Evolutionary conservation across 2,797 vertebrate species (phyloP).

Genomic region (Pangasius krempfi): DNA sequence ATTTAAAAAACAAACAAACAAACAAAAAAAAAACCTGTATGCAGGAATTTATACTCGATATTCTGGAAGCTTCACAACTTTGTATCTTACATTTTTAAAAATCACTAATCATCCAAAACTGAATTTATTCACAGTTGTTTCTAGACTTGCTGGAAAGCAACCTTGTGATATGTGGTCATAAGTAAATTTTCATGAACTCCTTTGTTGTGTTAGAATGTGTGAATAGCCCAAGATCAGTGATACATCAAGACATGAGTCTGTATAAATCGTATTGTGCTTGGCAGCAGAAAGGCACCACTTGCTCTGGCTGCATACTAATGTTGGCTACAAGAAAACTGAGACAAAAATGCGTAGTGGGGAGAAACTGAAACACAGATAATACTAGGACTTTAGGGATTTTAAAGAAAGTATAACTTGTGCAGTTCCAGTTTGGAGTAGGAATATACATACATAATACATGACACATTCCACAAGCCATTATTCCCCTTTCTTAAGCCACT

Average conservation of each 20-base stretch:
- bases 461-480: neutral
- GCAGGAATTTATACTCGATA: neutral
- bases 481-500: neutral
- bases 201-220: neutral
- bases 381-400: neutral
- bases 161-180: neutral
- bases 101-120: neutral
- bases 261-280: conserved; percentile 24
- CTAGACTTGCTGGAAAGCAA: neutral
- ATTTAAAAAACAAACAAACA: neutral
- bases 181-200: neutral
- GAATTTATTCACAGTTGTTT: neutral
- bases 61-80: neutral
- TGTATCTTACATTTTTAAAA: neutral
- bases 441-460: neutral
- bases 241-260: neutral
- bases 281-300: neutral
- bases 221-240: neutral
- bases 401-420: neutral
- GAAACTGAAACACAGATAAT: neutral
- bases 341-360: neutral
- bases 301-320: neutral
- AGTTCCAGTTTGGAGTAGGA: neutral
- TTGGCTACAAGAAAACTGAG: neutral
- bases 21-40: neutral